Conservation (phyloP, 2,113 vertebrate species). For the Bubalus kerabau region DNA sequence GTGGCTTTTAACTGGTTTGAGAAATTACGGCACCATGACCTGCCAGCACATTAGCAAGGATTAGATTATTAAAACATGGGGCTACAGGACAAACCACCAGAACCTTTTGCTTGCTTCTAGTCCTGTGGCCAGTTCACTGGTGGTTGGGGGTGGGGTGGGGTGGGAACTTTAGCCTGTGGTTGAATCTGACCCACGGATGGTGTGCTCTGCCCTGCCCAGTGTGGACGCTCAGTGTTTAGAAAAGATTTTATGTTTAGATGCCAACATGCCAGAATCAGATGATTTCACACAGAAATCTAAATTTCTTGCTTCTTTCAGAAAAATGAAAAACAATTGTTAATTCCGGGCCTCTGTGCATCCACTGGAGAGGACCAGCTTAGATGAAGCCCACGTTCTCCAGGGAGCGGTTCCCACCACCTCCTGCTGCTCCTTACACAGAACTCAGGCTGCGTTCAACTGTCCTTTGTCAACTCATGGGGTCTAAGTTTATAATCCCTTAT, state of each 20-base stretch:
- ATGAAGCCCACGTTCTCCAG: fast-evolving
- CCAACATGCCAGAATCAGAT: neutral
- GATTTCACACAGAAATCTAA: neutral
- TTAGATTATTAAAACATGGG: neutral
- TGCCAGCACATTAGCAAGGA: neutral
- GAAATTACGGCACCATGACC: neutral
- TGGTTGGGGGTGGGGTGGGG: neutral
- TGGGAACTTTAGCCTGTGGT: neutral
- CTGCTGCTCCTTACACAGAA: neutral
- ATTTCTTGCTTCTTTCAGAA: neutral
- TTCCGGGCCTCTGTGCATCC: fast-evolving
- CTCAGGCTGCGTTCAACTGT: fast-evolving
- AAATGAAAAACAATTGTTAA: neutral
- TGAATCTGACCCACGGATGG: neutral
- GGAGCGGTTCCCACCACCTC: neutral
- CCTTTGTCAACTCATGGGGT: neutral
- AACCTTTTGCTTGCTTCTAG: neutral
- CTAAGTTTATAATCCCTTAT: neutral
- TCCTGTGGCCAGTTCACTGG: neutral
- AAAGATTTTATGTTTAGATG: neutral
- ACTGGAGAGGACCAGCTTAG: fast-evolving
- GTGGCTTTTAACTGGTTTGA: neutral
- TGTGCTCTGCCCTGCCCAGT: neutral
- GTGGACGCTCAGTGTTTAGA: neutral
- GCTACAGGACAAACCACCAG: neutral